Base-by-base conservation (phyloP, 2,888 invertebrate genomes). In the Sabellastarte sp. region DNA sequence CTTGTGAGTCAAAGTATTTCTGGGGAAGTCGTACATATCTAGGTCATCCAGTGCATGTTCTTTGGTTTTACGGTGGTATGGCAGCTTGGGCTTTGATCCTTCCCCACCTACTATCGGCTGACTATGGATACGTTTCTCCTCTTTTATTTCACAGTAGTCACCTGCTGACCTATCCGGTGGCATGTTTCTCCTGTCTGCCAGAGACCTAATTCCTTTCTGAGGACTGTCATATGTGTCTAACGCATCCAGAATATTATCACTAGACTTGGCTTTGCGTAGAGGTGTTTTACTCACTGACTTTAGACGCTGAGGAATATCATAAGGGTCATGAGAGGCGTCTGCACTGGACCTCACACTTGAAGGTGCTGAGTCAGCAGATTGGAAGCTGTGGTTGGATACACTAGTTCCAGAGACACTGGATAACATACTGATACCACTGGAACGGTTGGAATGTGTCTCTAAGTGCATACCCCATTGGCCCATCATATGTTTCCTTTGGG, bases 231-330 rank as follows among this genome's bases (percentile, higher is more conserved):
- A 41, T 20, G 41, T 41, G 10, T 41, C 41, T 15, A 41, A 15
- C 20, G 41, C 41, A 41, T 41, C 41, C 41, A 41, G 20, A 10
- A 41, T 41, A n/a, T n/a, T n/a, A 41, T 41, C 41, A 41, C 41
- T 41, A 15, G 41, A 41, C 20, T 41, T 41, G 10, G 41, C 10
- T 41, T 41, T 41, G 10, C 20, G 41, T 41, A 41, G 10, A 15
- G 10, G 10, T 15, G 10, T 15, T 20, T 41, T 41, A 10, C 20
- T 10, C 10, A 20, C 20, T 41, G 41, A 41, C 20, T 41, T 41
- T 41, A 20, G 41, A 15, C 61, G 30, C 59, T 33, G 59, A 3
- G 65, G 65, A n/a, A 33, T 55, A 56, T 65, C 65, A 50, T 65
- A 65, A 31, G 53, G 57, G 24, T 59, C 62, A 3, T 41, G n/a